Base-by-base conservation (phyloP, 2,113 vertebrate species). In the Benitochromis conjunctus region DNA sequence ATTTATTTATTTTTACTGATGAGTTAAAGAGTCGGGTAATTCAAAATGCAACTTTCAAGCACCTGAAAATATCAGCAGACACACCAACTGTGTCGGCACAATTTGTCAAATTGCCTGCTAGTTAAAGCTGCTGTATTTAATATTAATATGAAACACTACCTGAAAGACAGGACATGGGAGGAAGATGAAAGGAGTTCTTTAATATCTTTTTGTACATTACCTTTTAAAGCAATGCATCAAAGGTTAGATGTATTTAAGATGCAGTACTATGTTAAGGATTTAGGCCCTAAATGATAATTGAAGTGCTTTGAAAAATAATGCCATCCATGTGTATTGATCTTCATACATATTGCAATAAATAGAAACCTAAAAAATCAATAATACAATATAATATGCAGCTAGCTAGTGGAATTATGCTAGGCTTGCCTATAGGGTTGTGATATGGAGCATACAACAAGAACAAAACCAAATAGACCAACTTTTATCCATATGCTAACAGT, bases 1-100 rank as follows among this genome's bases (percentile, higher is more conserved):
- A n/a, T n/a, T n/a, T n/a, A n/a, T n/a, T n/a, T n/a, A n/a, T n/a
- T n/a, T n/a, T n/a, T n/a, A n/a, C n/a, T n/a, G n/a, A 62, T 7
- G 4, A 62, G 58, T 36, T 36, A 36, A 7, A 36, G 58, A 62
- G 58, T 62, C 36, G 9, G 31, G 9, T 36, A 64, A 36, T 64
- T 12, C 60, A 31, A 36, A 64, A 62, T 62, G 31, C 0, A 62
- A n/a, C 5, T 64, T 64, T 64, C 31, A 64, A 36, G 18, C 60
- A 64, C 31, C 60, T 64, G 31, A n/a, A n/a, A 36, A 64, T n/a
- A n/a, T 38, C 31, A 64, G 18, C 0, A 36, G 36, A 64, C 31
- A 7, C 36, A 6, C 18, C 36, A n/a, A 64, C 11, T 62, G 18
- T 36, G 31, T 0, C 0, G 0, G 9, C 18, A 62, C 58, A 62